These are phyloP conservation scores for Mesoligia furuncula DNA, from an alignment of 2,888 invertebrate genomes.

Conservation along the genomic window DNA sequence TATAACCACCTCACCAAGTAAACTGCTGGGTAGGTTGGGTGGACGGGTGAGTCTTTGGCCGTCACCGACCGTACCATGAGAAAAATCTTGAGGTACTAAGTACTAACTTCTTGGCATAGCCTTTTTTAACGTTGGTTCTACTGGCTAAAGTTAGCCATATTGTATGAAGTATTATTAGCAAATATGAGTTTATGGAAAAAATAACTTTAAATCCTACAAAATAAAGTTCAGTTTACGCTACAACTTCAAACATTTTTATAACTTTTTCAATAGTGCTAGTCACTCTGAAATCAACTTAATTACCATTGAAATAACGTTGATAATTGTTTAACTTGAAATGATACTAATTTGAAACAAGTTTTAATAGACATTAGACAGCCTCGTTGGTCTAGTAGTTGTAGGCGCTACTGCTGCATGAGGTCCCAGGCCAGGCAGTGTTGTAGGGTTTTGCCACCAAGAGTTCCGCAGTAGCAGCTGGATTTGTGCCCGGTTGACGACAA, in stretches of 20 bases:
- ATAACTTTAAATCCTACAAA: no score
- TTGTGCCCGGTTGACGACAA: neutral
- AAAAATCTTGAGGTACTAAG: neutral
- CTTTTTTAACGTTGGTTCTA: neutral
- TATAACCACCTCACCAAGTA: neutral
- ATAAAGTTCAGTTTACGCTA: no score
- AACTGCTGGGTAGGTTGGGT: neutral
- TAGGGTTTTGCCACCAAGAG: neutral
- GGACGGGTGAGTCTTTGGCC: neutral
- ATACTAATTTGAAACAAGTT: no score
- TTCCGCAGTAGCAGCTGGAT: no score
- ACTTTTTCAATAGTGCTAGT: no score
- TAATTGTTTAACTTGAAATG: no score
- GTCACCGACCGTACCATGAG: neutral
- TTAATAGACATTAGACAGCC: neutral
- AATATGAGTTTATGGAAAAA: no score
- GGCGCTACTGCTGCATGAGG: neutral
- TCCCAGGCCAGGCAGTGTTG: neutral
- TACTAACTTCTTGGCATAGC: neutral
- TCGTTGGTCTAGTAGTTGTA: slow-evolving; percentile 22
- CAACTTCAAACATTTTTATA: no score
- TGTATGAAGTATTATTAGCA: slow-evolving; percentile 8
- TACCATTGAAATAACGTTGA: no score
- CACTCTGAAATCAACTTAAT: no score
- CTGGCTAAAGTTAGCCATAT: neutral